These are phyloP conservation scores for Eutolmus rufibarbis DNA, from an alignment of 2,888 invertebrate species.

Conservation along the genomic window DNA sequence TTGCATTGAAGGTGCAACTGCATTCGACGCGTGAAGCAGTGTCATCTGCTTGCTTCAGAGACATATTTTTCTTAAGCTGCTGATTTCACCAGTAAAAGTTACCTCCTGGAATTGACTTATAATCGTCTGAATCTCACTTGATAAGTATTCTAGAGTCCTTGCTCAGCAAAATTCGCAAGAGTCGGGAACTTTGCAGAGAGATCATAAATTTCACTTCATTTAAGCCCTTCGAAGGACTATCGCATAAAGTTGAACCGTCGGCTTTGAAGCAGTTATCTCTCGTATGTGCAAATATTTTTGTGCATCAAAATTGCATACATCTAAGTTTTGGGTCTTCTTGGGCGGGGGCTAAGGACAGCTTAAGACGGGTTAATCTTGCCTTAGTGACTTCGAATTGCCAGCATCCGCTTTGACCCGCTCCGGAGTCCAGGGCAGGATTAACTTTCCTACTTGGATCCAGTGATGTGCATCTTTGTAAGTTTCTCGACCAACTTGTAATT, in stretches of 20 bases:
- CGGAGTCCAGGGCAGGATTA: background rate
- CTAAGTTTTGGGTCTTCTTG: background rate
- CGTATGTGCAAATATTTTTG: slow-evolving; percentile 19
- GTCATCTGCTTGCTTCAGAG: background rate
- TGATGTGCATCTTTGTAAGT: background rate
- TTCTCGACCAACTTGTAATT: background rate
- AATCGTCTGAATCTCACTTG: background rate
- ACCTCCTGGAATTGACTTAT: slow-evolving; percentile 1
- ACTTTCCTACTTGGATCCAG: background rate
- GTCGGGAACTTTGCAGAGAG: background rate
- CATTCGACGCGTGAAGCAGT: background rate
- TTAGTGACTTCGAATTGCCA: background rate
- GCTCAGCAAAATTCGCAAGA: background rate
- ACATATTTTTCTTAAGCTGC: background rate
- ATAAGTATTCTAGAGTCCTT: background rate
- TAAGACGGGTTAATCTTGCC: background rate
- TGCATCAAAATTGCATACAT: slow-evolving; percentile 12
- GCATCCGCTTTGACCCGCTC: background rate
- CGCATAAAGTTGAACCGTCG: background rate
- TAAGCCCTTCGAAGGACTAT: background rate
- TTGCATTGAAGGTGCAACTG: background rate
- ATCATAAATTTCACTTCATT: slow-evolving; percentile 15
- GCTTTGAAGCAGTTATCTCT: background rate
- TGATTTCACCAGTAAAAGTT: background rate
- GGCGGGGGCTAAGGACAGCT: background rate